A percentile compares a stretch with the other conserved stretches of the same genome.
phyloP scores from a whole-genome alignment of 1,140 invertebrate species.

The Odontomachus brunneus region DNA sequence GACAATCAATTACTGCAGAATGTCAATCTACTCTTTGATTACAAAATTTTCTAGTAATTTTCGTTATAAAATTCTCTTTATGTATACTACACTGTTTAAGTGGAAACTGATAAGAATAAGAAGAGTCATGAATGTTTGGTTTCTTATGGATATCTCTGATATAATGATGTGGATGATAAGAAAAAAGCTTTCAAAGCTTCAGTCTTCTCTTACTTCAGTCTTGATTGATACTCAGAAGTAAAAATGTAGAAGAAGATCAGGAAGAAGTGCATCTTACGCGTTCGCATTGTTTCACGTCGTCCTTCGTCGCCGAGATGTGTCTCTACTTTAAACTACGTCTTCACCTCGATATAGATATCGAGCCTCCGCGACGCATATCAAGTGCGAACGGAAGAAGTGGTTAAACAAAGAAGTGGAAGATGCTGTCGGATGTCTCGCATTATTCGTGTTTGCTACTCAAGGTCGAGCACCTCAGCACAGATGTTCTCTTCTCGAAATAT shows the following conservation, averaged over 20 bases:
- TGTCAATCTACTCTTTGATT: too few species aligned
- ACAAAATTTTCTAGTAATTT: too few species aligned
- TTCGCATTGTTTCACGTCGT: slow-evolving; percentile 29
- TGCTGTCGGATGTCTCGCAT: slow-evolving; percentile 40
- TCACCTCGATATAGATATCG: slow-evolving; percentile 23
- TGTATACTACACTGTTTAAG: too few species aligned
- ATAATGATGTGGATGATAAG: too few species aligned
- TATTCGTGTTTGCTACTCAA: slow-evolving; percentile 46
- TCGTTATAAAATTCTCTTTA: too few species aligned
- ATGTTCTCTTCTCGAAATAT: slow-evolving; percentile 23
- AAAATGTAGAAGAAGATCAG: not conserved
- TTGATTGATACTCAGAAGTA: not conserved
- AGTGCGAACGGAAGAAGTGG: slow-evolving; percentile 29
- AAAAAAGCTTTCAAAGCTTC: too few species aligned
- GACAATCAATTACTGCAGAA: too few species aligned
- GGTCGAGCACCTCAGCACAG: slow-evolving; percentile 12
- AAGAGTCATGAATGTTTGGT: too few species aligned
- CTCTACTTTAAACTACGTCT: slow-evolving; percentile 1
- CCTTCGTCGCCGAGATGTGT: not conserved
- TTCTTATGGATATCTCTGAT: too few species aligned
- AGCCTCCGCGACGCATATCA: slow-evolving; percentile 44
- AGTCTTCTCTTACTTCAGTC: too few species aligned
- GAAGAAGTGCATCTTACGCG: not conserved
- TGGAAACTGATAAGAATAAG: too few species aligned
- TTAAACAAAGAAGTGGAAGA: slow-evolving; percentile 38